Percentiles rank a stretch among this genome's conserved stretches.
Evolutionary conservation across 2,888 invertebrate genomes (phyloP).

Genomic region (Phalera bucephala): DNA sequence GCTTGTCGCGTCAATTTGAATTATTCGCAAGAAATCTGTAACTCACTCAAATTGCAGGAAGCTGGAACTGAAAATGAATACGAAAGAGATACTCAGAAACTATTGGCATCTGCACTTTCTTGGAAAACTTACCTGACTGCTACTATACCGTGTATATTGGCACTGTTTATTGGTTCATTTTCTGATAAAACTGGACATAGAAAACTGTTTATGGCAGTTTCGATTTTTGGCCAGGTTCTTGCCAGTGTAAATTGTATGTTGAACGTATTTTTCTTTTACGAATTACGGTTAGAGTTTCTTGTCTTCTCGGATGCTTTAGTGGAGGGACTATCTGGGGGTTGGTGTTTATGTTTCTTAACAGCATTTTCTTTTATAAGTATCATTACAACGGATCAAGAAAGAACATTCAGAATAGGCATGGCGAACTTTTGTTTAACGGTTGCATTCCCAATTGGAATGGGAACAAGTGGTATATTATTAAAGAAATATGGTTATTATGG

Average conservation of each 20-base stretch:
- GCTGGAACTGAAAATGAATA: slow-evolving; percentile 71
- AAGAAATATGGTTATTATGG: slow-evolving; percentile 34
- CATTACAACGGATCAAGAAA: slow-evolving; percentile 31
- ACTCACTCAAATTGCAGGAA: slow-evolving; percentile 85
- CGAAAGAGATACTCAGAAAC: slow-evolving; percentile 82
- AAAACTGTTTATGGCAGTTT: slow-evolving; percentile 88
- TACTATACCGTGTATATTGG: slow-evolving; percentile 86
- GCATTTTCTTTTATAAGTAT: slow-evolving; percentile 36
- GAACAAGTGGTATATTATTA: slow-evolving; percentile 34
- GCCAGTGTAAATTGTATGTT: slow-evolving; percentile 86
- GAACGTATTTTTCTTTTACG: slow-evolving; percentile 87
- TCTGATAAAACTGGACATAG: slow-evolving; percentile 83
- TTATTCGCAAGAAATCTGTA: slow-evolving; percentile 85
- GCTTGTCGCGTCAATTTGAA: slow-evolving; percentile 89
- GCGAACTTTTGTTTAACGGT: slow-evolving; percentile 37
- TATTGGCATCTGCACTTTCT: slow-evolving; percentile 87
- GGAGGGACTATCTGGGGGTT: slow-evolving; percentile 32
- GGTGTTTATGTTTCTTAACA: slow-evolving; percentile 27
- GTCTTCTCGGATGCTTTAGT: slow-evolving; percentile 34
- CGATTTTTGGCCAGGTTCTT: slow-evolving; percentile 87
- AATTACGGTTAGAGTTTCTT: slow-evolving; percentile 86
- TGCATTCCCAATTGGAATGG: slow-evolving; percentile 36
- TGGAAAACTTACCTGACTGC: slow-evolving; percentile 91
- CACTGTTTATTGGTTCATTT: slow-evolving; percentile 89
- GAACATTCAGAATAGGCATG: slow-evolving; percentile 39